These are phyloP conservation scores for Nothobranchius kuhntae DNA, from an alignment of 2,113 vertebrate species.

Conservation along the genomic window DNA sequence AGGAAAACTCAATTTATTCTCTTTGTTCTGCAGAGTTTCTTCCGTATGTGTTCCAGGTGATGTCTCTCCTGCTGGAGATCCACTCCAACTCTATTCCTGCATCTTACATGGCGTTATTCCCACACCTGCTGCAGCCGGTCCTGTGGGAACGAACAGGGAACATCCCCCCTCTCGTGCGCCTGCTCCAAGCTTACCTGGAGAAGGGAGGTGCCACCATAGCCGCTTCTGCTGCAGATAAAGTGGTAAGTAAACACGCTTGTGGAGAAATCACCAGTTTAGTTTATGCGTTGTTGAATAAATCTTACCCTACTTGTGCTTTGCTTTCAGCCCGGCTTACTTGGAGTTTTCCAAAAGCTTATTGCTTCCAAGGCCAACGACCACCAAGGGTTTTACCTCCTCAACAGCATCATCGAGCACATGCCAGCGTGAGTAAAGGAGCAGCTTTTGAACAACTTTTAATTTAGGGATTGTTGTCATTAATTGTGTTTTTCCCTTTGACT, in stretches of 20 bases:
- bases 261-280: too few species aligned
- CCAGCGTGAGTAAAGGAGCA: slow-evolving; percentile 84
- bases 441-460: too few species aligned
- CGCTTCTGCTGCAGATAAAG: slow-evolving; percentile 89
- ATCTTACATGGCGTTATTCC: slow-evolving; percentile 96
- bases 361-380: slow-evolving; percentile 98
- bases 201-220: slow-evolving; percentile 89
- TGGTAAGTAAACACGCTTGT: slow-evolving; percentile 79
- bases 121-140: slow-evolving; percentile 93
- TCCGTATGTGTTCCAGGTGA: slow-evolving; percentile 98
- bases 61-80: slow-evolving; percentile 98
- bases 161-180: slow-evolving; percentile 94
- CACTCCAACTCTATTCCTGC: slow-evolving; percentile 88
- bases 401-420: slow-evolving; percentile 97
- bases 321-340: slow-evolving; percentile 90
- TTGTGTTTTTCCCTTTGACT: background rate
- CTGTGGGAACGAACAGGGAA: slow-evolving; percentile 97
- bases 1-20: background rate
- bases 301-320: background rate
- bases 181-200: slow-evolving; percentile 94
- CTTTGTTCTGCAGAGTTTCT: slow-evolving; percentile 88
- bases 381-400: slow-evolving; percentile 97
- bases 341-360: slow-evolving; percentile 97
- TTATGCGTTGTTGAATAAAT: background rate
- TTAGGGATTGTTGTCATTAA: too few species aligned